phyloP scores from a whole-genome alignment of 1,140 invertebrate genomes.

The Drosophila bocqueti region DNA sequence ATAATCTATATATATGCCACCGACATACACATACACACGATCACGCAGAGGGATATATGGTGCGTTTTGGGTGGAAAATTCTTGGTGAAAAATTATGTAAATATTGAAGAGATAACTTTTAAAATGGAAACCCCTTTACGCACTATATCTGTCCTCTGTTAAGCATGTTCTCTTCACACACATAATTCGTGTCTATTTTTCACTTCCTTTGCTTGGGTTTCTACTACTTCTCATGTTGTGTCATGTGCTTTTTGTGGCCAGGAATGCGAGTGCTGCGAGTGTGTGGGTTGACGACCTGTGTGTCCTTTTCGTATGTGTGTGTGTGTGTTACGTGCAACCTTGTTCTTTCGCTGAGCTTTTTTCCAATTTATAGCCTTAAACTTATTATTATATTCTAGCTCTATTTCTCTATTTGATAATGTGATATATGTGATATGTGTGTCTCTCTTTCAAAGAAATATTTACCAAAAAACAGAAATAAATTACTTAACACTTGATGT shows the following conservation, averaged over 20 bases:
- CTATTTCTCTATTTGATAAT: slow-evolving; percentile 60
- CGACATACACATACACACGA: slow-evolving; percentile 5
- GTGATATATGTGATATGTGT: slow-evolving; percentile 48
- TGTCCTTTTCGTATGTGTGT: slow-evolving; percentile 44
- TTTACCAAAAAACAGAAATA: slow-evolving; percentile 57
- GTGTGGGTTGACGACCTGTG: slow-evolving; percentile 28
- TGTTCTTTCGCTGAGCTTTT: slow-evolving; percentile 34
- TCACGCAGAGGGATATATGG: slow-evolving; percentile 9
- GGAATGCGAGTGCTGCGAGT: slow-evolving; percentile 35
- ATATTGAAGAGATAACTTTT: not conserved
- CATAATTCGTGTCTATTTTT: slow-evolving; percentile 40
- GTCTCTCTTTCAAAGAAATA: slow-evolving; percentile 52
- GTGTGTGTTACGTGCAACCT: slow-evolving; percentile 6
- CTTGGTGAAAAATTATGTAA: not conserved
- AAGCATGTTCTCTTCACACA: slow-evolving; percentile 30
- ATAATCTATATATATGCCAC: not conserved
- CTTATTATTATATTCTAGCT: slow-evolving; percentile 30
- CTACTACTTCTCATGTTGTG: slow-evolving; percentile 46
- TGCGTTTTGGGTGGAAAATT: not conserved
- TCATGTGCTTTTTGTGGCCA: slow-evolving; percentile 44
- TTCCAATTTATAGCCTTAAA: slow-evolving; percentile 38
- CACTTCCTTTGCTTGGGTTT: slow-evolving; percentile 45
- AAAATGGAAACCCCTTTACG: not conserved
- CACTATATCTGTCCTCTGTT: slow-evolving; percentile 8
- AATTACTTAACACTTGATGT: slow-evolving; percentile 76